Conservation (phyloP, 2,113 vertebrate species). For the Phalacrocorax carbo region DNA sequence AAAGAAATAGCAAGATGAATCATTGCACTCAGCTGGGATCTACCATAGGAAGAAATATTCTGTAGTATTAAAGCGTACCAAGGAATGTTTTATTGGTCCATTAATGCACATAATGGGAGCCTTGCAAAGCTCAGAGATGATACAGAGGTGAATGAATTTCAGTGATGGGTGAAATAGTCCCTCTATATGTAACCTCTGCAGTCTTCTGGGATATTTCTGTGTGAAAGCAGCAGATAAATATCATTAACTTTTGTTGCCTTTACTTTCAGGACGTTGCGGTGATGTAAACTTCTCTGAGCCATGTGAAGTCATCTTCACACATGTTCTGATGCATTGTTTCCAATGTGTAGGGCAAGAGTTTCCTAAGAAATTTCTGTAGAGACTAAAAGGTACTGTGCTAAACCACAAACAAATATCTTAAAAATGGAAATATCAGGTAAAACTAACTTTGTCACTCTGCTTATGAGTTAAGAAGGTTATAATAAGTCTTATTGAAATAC, state of each 20-base stretch:
- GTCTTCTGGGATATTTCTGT: not conserved
- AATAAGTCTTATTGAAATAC: not conserved
- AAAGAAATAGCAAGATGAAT: not conserved
- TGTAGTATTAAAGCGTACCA: not conserved
- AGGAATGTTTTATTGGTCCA: conserved; percentile 1
- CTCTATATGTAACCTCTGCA: not conserved
- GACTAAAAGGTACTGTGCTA: not conserved
- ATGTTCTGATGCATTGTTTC: not conserved
- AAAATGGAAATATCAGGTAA: not conserved
- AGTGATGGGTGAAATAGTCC: not conserved
- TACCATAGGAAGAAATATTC: not conserved
- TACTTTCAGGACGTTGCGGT: not conserved
- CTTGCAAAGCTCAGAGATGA: not conserved
- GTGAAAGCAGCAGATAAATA: not conserved
- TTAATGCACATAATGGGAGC: not conserved
- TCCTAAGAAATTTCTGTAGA: not conserved
- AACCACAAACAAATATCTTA: not conserved
- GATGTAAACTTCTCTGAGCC: not conserved
- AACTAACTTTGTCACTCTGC: not conserved
- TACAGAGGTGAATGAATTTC: conserved; percentile 28
- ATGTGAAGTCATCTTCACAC: not conserved
- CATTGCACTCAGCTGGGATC: not conserved
- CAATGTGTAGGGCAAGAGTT: not conserved
- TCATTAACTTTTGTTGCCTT: not conserved
- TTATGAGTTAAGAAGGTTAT: not conserved